Evolutionary conservation across 1,140 invertebrate genomes (phyloP), one percentile per base, ranked within the genome.

Genomic region (Drosophila pachea): DNA sequence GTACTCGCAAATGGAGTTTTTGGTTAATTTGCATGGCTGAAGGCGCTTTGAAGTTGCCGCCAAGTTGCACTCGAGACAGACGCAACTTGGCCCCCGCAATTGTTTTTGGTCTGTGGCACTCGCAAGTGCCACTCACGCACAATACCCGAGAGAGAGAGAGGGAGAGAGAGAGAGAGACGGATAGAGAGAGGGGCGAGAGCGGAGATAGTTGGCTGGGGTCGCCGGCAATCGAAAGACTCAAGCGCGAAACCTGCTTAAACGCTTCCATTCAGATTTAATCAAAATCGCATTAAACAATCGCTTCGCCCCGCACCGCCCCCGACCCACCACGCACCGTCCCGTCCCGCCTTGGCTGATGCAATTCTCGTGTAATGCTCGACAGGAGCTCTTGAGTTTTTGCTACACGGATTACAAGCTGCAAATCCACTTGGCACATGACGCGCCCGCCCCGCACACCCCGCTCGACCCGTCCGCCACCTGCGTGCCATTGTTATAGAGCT

Each of bases 391-490:
- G 52, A 42, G 59, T 62, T 56, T 53, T 38, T 56, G 59, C 33
- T 52, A 59, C 73, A 64, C 52, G 65, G 79, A 84, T 83, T 83
- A 83, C 78, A 78, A 78, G 72, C 75, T 69, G 67, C 35, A 63
- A 81, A 76, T 75, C 75, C 78, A 83, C 79, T 83, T 83, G 79
- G 42, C 78, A 79, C 76, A 79, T 78, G 79, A 76, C 65, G 76
- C 76, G 45, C 63, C 16, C 52, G 31, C 40, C 45, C 50, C n/a
- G 42, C 22, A 42, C 32, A n/a, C 42, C 53, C 9, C 11, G 22
- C 22, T 3, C 22, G 22, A 1, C 22, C 3, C 22, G 22, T n/a
- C 35, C 32, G 32, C 49, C 49, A 64, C 59, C 54, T 56, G 40
- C 58, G 22, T 48, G 29, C 38, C 48, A 70, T 70, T 60, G 48